Evolutionary conservation across 2,113 vertebrate genomes (phyloP).

Genomic region (Alethe castanea): DNA sequence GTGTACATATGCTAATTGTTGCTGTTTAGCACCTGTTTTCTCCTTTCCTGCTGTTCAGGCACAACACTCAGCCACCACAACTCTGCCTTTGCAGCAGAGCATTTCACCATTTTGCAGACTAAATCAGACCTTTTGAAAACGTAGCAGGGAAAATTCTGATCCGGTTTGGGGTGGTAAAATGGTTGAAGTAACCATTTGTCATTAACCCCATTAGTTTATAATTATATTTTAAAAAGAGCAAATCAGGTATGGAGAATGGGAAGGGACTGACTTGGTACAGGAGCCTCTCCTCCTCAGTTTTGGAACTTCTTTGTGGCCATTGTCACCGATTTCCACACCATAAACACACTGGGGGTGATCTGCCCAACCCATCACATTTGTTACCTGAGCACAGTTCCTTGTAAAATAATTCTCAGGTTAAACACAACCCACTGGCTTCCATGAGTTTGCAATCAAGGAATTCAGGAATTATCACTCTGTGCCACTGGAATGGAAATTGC

Average conservation of each 20-base stretch:
- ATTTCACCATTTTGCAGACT: neutral
- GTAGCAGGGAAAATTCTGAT: neutral
- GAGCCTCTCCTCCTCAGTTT: neutral
- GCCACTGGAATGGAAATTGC: neutral
- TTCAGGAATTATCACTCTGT: neutral
- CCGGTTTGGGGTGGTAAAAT: neutral
- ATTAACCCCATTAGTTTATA: neutral
- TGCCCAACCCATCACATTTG: too few species aligned
- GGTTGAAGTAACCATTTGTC: neutral
- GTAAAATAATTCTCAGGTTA: neutral
- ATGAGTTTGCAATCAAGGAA: neutral
- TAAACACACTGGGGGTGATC: neutral
- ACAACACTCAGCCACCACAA: neutral
- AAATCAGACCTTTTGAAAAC: neutral
- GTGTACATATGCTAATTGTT: constrained; percentile 57
- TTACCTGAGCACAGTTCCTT: neutral
- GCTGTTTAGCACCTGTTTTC: constrained; percentile 65
- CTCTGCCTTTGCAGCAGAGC: neutral
- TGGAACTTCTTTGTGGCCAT: neutral
- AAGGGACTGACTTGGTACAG: neutral
- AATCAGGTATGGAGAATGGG: neutral
- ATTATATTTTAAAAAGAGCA: neutral
- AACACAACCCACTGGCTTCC: neutral
- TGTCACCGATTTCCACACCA: neutral
- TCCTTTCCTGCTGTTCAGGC: constrained; percentile 52